Evolutionary conservation across 2,888 invertebrate genomes (phyloP), one percentile per base, ranked within the genome.

Genomic region (Metallyticus violacea): DNA sequence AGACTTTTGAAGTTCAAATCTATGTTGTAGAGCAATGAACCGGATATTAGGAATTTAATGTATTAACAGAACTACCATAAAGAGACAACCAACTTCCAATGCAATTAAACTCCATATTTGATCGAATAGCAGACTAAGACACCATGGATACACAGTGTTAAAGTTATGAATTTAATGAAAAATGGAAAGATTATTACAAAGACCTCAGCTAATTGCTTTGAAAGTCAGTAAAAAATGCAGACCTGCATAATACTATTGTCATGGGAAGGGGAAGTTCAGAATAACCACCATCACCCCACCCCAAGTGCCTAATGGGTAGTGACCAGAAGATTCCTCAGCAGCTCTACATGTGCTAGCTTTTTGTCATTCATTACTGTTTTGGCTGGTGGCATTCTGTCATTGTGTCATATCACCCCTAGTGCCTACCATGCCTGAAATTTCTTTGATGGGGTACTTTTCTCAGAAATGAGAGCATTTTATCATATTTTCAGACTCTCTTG

Each of bases 371-470:
- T 62, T 62, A 62, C 40, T 22, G 22, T 62, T 62, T 62, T 62
- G 40, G 40, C n/a, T n/a, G n/a, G n/a, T n/a, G n/a, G n/a, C n/a
- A n/a, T n/a, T n/a, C n/a, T n/a, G n/a, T n/a, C 40, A 62, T 62
- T 62, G 15, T 62, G 26, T 76, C 82, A 82, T 82, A 82, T 82
- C 82, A 82, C 82, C 82, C 82, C 62, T 82, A 82, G 82, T 82
- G 82, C 82, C 82, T 82, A 62, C 40, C 40, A 62, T 62, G 40
- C 40, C 40, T 22, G 22, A 62, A 62, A 62, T 62, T 62, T 22
- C 40, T 62, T 62, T 62, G 22, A 62, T 62, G 9, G 22, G 40
- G 40, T 62, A 62, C 40, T 15, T 62, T 62, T 62, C 40, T 62
- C 40, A 62, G 40, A 15, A 62, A 62, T 15, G 40, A 62, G 40